Conservation (phyloP, 2,113 vertebrate species). For the Paratilapia polleni region DNA sequence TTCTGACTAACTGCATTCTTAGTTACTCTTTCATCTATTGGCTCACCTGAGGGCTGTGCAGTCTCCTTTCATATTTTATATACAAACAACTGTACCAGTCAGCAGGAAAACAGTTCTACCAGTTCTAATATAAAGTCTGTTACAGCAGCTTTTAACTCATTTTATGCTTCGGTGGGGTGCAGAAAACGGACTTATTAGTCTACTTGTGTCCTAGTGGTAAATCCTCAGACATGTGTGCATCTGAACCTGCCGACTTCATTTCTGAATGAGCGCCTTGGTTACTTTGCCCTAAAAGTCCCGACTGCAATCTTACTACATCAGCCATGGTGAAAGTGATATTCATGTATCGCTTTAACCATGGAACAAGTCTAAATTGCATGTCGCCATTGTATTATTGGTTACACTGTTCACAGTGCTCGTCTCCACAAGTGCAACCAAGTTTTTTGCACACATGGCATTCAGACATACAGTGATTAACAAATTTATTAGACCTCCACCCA, state of each 20-base stretch:
- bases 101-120: slow-evolving; percentile 11
- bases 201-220: not conserved
- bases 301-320: not conserved
- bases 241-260: not conserved
- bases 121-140: not conserved
- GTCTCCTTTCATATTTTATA: not conserved
- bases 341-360: not conserved
- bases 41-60: not conserved
- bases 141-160: not conserved
- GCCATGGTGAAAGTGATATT: not conserved
- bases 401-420: no score
- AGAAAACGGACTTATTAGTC: not conserved
- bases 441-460: not conserved
- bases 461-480: no score
- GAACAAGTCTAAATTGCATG: not conserved
- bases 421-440: no score
- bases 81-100: not conserved
- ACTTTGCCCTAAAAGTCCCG: not conserved
- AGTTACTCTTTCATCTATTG: not conserved
- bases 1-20: not conserved
- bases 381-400: not conserved
- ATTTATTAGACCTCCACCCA: no score
- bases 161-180: not conserved
- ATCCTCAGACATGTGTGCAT: no score
- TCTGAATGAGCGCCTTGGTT: not conserved